Conservation (phyloP, 2,888 invertebrate species). For the Dynastes grantii region DNA sequence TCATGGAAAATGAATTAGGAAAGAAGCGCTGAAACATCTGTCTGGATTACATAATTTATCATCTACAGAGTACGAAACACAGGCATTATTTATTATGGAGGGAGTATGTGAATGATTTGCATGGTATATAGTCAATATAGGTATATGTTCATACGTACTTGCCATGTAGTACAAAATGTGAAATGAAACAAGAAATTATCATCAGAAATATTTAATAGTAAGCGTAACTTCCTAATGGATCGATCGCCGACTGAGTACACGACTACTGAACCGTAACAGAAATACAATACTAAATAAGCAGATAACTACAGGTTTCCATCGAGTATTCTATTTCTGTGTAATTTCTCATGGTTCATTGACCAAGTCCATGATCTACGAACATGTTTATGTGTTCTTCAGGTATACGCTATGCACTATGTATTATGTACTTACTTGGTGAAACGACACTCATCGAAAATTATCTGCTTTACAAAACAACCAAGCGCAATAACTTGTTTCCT, state of each 20-base stretch:
- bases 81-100: slow-evolving; percentile 15
- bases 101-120: slow-evolving; percentile 10
- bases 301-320: slow-evolving; percentile 56
- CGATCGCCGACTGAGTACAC: slow-evolving; percentile 32
- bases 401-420: slow-evolving; percentile 9
- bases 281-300: slow-evolving; percentile 57
- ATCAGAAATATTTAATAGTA: slow-evolving; percentile 35
- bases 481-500: slow-evolving; percentile 24
- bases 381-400: slow-evolving; percentile 41
- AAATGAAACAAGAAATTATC: slow-evolving; percentile 26
- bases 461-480: slow-evolving; percentile 23
- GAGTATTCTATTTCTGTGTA: slow-evolving; percentile 51
- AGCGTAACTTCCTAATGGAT: slow-evolving; percentile 29
- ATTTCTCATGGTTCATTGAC: slow-evolving; percentile 58
- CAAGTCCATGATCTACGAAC: slow-evolving; percentile 54
- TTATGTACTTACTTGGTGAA: slow-evolving; percentile 17
- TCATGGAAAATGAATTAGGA: slow-evolving; percentile 20
- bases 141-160: neutral
- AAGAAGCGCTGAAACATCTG: slow-evolving; percentile 36
- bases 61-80: slow-evolving; percentile 4
- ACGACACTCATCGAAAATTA: slow-evolving; percentile 33
- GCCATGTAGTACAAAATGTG: neutral
- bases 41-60: slow-evolving; percentile 33
- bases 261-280: slow-evolving; percentile 56
- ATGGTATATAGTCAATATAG: slow-evolving; percentile 4